phyloP scores from a whole-genome alignment of 2,113 vertebrate species.

The Urocitellus parryii region DNA sequence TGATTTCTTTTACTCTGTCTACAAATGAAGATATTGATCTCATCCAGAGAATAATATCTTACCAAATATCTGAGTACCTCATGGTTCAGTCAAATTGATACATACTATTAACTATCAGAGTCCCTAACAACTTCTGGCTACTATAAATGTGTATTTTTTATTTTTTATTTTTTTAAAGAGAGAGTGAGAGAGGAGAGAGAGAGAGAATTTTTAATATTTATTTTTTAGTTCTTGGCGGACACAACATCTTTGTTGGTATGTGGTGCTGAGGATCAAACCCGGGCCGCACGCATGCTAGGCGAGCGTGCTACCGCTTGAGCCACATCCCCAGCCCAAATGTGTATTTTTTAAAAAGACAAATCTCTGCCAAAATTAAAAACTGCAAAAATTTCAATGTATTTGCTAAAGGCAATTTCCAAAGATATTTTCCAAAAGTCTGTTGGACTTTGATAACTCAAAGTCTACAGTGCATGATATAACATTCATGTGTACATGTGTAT shows the following conservation, averaged over 20 bases:
- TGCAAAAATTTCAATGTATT: neutral
- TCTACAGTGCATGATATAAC: neutral
- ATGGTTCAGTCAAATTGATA: neutral
- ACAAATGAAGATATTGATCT: neutral
- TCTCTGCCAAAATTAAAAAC: neutral
- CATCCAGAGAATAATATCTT: neutral
- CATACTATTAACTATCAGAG: neutral
- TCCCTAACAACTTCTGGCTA: neutral
- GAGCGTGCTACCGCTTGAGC: too few species aligned
- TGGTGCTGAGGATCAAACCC: too few species aligned
- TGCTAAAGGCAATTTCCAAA: constrained; percentile 29
- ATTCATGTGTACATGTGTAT: neutral
- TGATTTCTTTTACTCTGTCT: neutral
- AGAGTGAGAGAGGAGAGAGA: too few species aligned
- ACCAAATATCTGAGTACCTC: neutral
- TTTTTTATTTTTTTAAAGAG: too few species aligned
- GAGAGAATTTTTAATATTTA: too few species aligned
- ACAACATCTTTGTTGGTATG: too few species aligned
- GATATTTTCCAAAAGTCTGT: neutral
- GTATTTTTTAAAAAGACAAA: constrained; percentile 7
- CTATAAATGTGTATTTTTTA: neutral
- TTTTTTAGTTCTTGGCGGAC: too few species aligned
- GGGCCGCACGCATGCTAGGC: too few species aligned
- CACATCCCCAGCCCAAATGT: too few species aligned
- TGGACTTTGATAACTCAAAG: neutral